A percentile compares a stretch with the other conserved stretches of the same genome.
phyloP scores from a whole-genome alignment of 2,113 vertebrate species.

The Clarias gariepinus region DNA sequence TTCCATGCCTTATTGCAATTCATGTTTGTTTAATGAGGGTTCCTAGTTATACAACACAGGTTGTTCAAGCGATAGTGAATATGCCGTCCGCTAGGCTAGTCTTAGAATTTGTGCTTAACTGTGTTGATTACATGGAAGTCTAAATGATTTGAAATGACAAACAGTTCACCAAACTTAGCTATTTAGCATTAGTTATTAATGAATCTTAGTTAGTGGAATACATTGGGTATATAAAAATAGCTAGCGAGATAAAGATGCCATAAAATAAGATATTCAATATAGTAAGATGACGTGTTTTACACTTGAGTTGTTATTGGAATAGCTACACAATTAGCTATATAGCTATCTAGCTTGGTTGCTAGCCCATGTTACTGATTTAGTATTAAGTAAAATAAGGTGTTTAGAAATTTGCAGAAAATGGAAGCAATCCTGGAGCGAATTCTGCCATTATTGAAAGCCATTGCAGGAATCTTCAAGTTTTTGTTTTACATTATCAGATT shows the following conservation, averaged over 20 bases:
- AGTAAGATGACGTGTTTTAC: neutral
- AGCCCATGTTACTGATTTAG: neutral
- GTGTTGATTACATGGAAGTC: neutral
- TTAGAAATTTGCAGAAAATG: neutral
- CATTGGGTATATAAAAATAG: neutral
- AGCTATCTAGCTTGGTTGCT: neutral
- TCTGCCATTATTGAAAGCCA: neutral
- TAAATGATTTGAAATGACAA: neutral
- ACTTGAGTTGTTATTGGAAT: neutral
- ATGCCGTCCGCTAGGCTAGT: neutral
- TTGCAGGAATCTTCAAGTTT: neutral
- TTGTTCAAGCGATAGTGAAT: neutral
- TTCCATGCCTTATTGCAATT: neutral
- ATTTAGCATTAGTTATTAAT: neutral
- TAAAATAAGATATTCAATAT: neutral
- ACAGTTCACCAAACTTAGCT: no score
- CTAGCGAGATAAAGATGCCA: neutral
- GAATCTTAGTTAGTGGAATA: neutral
- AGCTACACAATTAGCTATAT: neutral
- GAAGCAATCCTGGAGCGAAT: neutral
- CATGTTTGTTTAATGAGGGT: neutral
- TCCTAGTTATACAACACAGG: neutral
- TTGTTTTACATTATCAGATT: neutral
- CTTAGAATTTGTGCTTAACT: neutral
- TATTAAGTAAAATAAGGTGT: neutral